Evolutionary conservation across 2,797 vertebrate species (phyloP), one percentile per base, ranked within the genome.

Genomic region (Cyprinodon diabolis): DNA sequence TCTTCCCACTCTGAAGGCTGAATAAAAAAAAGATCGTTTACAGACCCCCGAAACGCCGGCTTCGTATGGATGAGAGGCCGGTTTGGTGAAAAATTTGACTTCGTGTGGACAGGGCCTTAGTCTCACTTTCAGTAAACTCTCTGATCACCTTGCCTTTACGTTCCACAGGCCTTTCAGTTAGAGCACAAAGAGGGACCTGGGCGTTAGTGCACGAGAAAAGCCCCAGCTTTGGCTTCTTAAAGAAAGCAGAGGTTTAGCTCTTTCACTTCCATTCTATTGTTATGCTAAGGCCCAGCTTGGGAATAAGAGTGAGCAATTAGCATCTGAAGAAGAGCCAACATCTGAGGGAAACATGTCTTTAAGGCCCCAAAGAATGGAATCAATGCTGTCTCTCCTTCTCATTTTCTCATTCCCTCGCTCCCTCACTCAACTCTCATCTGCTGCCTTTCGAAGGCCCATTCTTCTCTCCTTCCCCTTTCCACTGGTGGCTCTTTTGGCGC

Each of bases 301-400:
- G 92, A 93, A 94, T 94, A 93, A 93, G 92, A 93, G 91, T 86
- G 85, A 89, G 85, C 92, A 87, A 95, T 95, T 95, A 95, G 94
- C 95, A 95, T 95, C 88, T 95, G 94, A 95, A 95, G 94, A 95
- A 95, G 95, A 93, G 88, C 94, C 94, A 92, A 94, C 93, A 95
- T 95, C 94, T 94, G 94, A 95, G 94, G 91, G 90, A 93, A 94
- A 93, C 91, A 89, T 92, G 89, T 93, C 91, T 94, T 93, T 93
- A 90, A 91, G 87, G 89, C 92, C 88, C 85, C 86, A 90, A 92
- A 94, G 94, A 95, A 95, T 94, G 86, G 92, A 92, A 92, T 93
- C 92, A 92, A 93, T 92, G 92, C 90, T 93, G 92, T 90, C 92
- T 91, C 85, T 92, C 89, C 89, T 92, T 91, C 93, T 95, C 92